These are phyloP conservation scores for Ormia ochracea DNA, from an alignment of 2,888 invertebrate species.

Conservation along the genomic window DNA sequence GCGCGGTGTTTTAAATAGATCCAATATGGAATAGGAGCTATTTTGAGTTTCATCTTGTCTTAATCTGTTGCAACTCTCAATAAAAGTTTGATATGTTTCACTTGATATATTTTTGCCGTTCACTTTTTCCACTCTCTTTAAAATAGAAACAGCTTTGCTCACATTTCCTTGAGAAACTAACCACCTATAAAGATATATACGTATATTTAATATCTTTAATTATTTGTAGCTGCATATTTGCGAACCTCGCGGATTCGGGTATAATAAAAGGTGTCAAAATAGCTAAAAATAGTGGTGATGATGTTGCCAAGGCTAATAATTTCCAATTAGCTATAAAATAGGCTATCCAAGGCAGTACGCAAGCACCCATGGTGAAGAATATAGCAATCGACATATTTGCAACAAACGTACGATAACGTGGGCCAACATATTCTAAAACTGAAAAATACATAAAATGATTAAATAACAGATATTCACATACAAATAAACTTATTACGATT, in stretches of 20 bases:
- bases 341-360: conserved; percentile 90
- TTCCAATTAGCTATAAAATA: conserved; percentile 88
- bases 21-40: conserved; percentile 86
- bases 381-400: conserved; percentile 94
- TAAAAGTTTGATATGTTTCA: conserved; percentile 84
- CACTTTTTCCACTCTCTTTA: conserved; percentile 87
- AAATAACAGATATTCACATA: too few relatives aligned
- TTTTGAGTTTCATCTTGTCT: conserved; percentile 84
- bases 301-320: conserved; percentile 85
- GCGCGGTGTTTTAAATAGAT: conserved; percentile 87
- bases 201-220: background rate
- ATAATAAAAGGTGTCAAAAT: conserved; percentile 86
- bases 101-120: conserved; percentile 87
- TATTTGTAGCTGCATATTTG: background rate
- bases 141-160: conserved; percentile 86
- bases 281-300: conserved; percentile 85
- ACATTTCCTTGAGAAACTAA: conserved; percentile 90
- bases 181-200: conserved; percentile 80
- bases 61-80: conserved; percentile 81
- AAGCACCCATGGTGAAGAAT: conserved; percentile 89
- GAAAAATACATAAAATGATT: conserved; percentile 50
- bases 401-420: conserved; percentile 92
- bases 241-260: conserved; percentile 89
- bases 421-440: conserved; percentile 93
- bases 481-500: too few relatives aligned